A percentile compares a stretch with the other conserved stretches of the same genome.
phyloP scores from a whole-genome alignment of 2,113 vertebrate genomes.

The Xenus cinereus region DNA sequence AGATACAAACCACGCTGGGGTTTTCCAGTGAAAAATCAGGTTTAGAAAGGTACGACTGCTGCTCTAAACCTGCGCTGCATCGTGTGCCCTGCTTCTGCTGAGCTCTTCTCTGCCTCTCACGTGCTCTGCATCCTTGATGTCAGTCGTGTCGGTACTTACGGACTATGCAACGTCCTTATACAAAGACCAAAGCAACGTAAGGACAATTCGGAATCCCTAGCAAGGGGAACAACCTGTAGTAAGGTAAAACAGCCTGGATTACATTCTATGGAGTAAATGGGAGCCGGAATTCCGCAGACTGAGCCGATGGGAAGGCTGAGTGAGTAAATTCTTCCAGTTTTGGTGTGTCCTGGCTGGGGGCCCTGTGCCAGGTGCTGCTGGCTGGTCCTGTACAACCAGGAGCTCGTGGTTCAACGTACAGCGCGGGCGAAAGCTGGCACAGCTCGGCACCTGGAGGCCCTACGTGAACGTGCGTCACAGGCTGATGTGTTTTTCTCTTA shows the following conservation, averaged over 20 bases:
- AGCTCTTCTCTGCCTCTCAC: not conserved
- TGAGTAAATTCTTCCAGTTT: not conserved
- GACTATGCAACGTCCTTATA: not conserved
- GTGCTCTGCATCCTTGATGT: not conserved
- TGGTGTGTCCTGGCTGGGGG: not conserved
- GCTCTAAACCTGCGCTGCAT: not conserved
- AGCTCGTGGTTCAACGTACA: not conserved
- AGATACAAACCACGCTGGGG: fast-evolving
- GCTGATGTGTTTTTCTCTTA: not conserved
- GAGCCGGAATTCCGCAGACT: fast-evolving
- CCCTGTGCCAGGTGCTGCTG: fast-evolving
- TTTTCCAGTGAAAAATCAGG: not conserved
- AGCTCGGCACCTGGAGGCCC: not conserved
- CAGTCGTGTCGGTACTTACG: fast-evolving
- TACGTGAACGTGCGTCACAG: fast-evolving
- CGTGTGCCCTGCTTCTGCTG: not conserved
- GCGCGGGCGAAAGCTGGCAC: not conserved
- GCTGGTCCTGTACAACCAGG: not conserved
- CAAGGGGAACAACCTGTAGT: not conserved
- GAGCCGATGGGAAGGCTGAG: not conserved
- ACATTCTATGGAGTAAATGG: not conserved
- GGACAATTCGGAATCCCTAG: not conserved
- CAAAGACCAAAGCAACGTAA: not conserved
- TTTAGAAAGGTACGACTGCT: not conserved
- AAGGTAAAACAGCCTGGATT: not conserved